A percentile compares a stretch with the other conserved stretches of the same genome.
These are phyloP conservation scores for Antidorcas marsupialis DNA, from an alignment of 2,113 vertebrate species.

Conservation along the genomic window DNA sequence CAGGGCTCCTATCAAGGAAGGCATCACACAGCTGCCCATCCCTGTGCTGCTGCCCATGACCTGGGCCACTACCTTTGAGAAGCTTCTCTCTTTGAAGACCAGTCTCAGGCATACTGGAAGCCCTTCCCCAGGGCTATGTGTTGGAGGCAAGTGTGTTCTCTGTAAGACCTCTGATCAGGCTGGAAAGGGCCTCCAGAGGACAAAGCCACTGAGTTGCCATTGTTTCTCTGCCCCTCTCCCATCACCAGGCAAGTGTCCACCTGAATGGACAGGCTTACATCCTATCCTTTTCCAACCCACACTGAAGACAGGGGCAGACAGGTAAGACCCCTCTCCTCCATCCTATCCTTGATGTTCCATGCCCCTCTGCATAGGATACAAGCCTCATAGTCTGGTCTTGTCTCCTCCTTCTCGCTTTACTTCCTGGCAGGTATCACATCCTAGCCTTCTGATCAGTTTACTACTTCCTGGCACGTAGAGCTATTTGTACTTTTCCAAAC, in stretches of 20 bases:
- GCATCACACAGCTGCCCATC: no score
- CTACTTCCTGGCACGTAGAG: neutral
- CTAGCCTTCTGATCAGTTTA: neutral
- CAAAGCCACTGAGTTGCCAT: rapidly evolving
- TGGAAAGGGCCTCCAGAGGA: neutral
- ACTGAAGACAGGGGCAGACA: neutral
- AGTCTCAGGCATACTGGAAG: neutral
- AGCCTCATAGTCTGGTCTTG: neutral
- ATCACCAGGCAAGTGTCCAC: neutral
- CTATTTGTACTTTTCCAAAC: neutral
- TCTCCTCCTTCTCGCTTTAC: neutral
- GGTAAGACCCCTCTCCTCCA: neutral
- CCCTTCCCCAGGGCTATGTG: neutral
- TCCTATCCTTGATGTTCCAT: neutral
- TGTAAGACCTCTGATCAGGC: neutral
- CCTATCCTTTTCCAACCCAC: neutral
- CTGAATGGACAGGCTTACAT: neutral
- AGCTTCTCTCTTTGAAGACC: neutral
- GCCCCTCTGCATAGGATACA: neutral
- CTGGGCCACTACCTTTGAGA: neutral
- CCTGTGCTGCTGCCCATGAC: neutral
- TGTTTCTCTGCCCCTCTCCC: neutral
- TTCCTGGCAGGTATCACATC: neutral
- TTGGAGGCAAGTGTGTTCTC: neutral
- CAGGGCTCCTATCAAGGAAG: neutral